phyloP scores from a whole-genome alignment of 2,888 invertebrate genomes.

The Deilephila elpenor region DNA sequence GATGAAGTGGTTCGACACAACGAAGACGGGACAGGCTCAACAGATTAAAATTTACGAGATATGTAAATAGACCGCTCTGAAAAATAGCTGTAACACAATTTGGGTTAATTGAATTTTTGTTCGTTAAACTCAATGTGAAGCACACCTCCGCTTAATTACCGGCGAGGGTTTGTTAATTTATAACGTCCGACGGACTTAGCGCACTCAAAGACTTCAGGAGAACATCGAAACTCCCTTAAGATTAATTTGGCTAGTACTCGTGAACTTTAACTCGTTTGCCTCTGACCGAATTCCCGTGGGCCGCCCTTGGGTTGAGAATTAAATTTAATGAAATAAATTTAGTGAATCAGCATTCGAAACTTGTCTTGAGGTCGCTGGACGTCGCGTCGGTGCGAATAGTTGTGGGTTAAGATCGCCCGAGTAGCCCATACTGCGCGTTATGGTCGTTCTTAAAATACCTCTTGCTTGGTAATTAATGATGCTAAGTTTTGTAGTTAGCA shows the following conservation, averaged over 20 bases:
- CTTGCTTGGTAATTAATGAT: neutral
- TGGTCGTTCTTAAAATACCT: neutral
- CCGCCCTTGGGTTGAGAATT: constrained; percentile 77
- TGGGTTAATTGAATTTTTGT: constrained; percentile 81
- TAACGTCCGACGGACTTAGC: constrained; percentile 75
- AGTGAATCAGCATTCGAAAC: constrained; percentile 70
- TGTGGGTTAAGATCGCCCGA: constrained; percentile 11
- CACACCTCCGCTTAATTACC: constrained; percentile 80
- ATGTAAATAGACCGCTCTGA: constrained; percentile 65
- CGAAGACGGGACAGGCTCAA: constrained; percentile 48
- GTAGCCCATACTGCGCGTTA: neutral
- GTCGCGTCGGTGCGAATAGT: constrained; percentile 29
- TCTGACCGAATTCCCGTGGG: constrained; percentile 78
- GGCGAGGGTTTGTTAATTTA: constrained; percentile 81
- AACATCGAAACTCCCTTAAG: constrained; percentile 83
- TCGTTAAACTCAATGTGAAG: constrained; percentile 75
- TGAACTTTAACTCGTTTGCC: constrained; percentile 82
- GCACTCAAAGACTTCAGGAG: constrained; percentile 72
- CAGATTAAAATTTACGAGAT: constrained; percentile 66
- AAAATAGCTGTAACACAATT: constrained; percentile 73
- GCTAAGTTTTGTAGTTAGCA: neutral
- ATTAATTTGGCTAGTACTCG: constrained; percentile 81
- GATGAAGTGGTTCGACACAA: constrained; percentile 48
- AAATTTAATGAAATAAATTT: constrained; percentile 83
- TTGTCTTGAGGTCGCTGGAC: constrained; percentile 53